Evolutionary conservation across 1,140 invertebrate species (phyloP).

Genomic region (Drosophila navojoa): DNA sequence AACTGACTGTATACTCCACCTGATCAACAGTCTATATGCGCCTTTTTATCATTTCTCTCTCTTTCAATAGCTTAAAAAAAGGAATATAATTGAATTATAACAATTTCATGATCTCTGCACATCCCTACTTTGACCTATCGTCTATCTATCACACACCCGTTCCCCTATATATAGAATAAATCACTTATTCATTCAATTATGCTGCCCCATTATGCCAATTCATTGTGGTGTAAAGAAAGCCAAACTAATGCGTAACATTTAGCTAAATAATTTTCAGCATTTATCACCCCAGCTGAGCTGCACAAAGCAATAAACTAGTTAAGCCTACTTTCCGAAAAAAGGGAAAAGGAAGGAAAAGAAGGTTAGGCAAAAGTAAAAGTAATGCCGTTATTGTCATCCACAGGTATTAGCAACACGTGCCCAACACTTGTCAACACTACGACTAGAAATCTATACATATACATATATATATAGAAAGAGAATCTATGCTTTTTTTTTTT

Average conservation of each 20-base stretch:
- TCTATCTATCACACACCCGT: too few relatives aligned
- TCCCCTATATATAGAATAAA: not conserved
- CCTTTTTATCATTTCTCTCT: too few relatives aligned
- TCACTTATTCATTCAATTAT: constrained; percentile 14
- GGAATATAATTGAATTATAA: too few relatives aligned
- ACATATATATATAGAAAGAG: not conserved
- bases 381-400: constrained; percentile 71
- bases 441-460: constrained; percentile 13
- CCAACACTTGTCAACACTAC: constrained; percentile 49
- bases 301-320: constrained; percentile 56
- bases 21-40: too few relatives aligned
- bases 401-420: constrained; percentile 77
- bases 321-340: not conserved
- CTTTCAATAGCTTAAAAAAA: too few relatives aligned
- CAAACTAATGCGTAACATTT: constrained; percentile 1
- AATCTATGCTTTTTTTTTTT: too few relatives aligned
- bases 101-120: too few relatives aligned
- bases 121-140: too few relatives aligned
- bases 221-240: constrained; percentile 12
- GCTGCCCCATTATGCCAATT: constrained; percentile 14
- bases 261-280: constrained; percentile 40
- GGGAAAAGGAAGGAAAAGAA: not conserved
- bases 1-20: too few relatives aligned
- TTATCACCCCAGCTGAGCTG: constrained; percentile 30
- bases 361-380: constrained; percentile 65